phyloP scores from a whole-genome alignment of 1,140 invertebrate species.

The Pseudobourletiella spinata region DNA sequence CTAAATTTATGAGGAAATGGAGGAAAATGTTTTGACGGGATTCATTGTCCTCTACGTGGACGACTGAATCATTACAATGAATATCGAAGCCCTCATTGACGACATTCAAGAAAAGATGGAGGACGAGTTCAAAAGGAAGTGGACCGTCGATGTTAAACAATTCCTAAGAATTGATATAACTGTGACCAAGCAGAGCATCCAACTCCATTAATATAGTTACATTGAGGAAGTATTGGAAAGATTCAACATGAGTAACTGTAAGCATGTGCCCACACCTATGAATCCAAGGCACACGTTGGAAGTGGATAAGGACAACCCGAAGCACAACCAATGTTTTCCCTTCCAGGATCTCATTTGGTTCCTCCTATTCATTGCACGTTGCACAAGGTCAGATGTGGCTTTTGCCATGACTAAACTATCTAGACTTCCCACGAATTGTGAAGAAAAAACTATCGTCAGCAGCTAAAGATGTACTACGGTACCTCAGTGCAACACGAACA shows the following conservation, averaged over 20 bases:
- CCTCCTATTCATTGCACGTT: slow-evolving; percentile 16
- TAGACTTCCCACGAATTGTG: slow-evolving; percentile 7
- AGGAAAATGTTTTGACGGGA: slow-evolving; percentile 7
- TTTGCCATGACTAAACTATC: slow-evolving; percentile 40
- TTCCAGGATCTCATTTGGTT: slow-evolving; percentile 36
- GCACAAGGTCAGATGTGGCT: slow-evolving; percentile 30
- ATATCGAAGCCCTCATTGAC: slow-evolving; percentile 20
- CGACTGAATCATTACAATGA: slow-evolving; percentile 40
- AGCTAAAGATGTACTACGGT: slow-evolving; percentile 15
- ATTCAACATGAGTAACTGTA: slow-evolving; percentile 38
- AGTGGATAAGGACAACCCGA: slow-evolving; percentile 8
- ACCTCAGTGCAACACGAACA: slow-evolving; percentile 8
- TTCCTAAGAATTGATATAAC: slow-evolving; percentile 39
- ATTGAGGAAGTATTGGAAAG: slow-evolving; percentile 37
- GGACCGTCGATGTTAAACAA: slow-evolving; percentile 5
- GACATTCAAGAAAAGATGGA: slow-evolving; percentile 26
- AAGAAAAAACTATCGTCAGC: slow-evolving; percentile 1
- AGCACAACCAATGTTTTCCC: slow-evolving; percentile 12
- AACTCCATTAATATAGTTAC: slow-evolving; percentile 31
- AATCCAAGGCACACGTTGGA: background rate
- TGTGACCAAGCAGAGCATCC: background rate
- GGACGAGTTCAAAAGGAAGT: slow-evolving; percentile 35
- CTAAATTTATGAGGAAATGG: background rate
- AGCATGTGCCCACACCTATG: slow-evolving; percentile 36
- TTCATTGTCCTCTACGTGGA: slow-evolving; percentile 45